Evolutionary conservation across 2,113 vertebrate genomes (phyloP), one percentile per base, ranked within the genome.

Genomic region (Gavia stellata): DNA sequence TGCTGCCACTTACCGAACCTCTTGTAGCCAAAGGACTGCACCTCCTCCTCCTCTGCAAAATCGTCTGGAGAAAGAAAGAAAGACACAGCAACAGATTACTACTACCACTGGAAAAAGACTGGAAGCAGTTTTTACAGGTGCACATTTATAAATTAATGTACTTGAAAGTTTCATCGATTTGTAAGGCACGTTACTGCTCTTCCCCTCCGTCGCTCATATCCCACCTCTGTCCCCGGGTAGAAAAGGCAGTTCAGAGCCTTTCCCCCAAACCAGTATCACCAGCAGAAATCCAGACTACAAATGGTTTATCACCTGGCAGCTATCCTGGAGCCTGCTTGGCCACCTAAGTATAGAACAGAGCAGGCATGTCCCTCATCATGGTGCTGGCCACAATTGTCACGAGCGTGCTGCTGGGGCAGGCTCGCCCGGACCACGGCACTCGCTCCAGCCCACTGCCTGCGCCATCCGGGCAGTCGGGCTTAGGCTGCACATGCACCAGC

Each of bases 1-100:
- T 56, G 67, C 18, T 72, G 44, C 45, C 80, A 99, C 99, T 99
- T 97, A 99, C 99, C 99, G 97, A 99, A 99, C 96, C 99, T 98
- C 98, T 99, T 99, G 98, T 99, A 99, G 98, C 99, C 99, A 91
- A 99, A 99, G 98, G 99, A 99, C 96, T 99, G 99, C 94, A 99
- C 99, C 98, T 99, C 99, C 97, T 99, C 99, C 97, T 99, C 99
- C 97, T 99, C 99, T 86, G 98, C 98, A 96, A 99, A 99, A 95
- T 99, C 99, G 99, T 99, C 99, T 99, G 97, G 15, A 92, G 96
- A 98, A 96, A 98, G 91, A 98, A 75, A 92, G 34, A 95, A 49
- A 94, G 44, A 90, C 44, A 97, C 4, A 86, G 49, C 13, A 87
- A 88, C 6, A 66, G 33, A 47, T 94, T 79, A 72, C 18, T 71